Conservation (phyloP, 1,140 invertebrate genomes). For the Heterodera schachtii region DNA sequence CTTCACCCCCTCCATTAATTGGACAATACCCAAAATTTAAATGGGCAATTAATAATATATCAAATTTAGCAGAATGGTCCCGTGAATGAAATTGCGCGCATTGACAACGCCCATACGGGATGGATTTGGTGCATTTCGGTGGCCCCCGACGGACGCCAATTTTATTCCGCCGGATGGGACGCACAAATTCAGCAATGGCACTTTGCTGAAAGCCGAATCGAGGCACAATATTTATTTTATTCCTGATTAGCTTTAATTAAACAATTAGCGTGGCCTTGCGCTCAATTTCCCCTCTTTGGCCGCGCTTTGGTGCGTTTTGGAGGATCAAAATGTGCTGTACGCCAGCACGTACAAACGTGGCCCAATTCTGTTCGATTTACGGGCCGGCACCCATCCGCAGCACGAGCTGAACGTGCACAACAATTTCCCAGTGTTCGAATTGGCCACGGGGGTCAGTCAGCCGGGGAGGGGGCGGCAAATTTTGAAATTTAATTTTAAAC, state of each 20-base stretch:
- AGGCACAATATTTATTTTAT: conserved; percentile 25
- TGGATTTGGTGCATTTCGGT: conserved; percentile 27
- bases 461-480: neutral
- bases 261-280: neutral
- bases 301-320: conserved; percentile 29
- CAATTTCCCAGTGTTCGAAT: conserved; percentile 23
- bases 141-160: neutral
- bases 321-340: conserved; percentile 33
- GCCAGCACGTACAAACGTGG: conserved; percentile 31
- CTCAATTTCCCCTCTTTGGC: conserved; percentile 4
- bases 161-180: conserved; percentile 46
- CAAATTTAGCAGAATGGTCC: conserved; percentile 4
- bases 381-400: conserved; percentile 22
- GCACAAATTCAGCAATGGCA: conserved; percentile 38
- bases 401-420: conserved; percentile 5
- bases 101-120: conserved; percentile 22
- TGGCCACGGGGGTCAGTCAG: conserved; percentile 30
- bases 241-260: neutral
- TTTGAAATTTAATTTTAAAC: too few species aligned
- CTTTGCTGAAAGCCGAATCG: conserved; percentile 29
- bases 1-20: too few species aligned
- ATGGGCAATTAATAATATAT: too few species aligned
- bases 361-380: conserved; percentile 36
- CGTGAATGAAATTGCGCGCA: neutral
- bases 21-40: too few species aligned